Base-by-base conservation (phyloP, 2,888 invertebrate genomes). In the Drosophila parthenogenetica region DNA sequence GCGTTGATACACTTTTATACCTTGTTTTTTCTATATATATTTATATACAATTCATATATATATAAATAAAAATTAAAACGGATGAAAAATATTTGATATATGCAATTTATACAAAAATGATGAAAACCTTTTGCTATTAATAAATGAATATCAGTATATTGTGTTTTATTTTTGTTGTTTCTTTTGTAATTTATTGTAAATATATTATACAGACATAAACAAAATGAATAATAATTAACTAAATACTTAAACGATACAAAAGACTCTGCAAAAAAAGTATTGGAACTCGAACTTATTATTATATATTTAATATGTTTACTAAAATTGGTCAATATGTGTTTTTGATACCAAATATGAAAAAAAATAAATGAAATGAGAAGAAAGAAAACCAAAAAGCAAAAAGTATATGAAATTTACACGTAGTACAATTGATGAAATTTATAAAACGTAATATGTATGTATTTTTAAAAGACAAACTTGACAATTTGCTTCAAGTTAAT, bases 1-100 rank as follows among this genome's bases (percentile, higher is more conserved):
- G 74, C 84, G 83, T 87, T 87, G 69, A 79, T 61, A 75, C 76
- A 89, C 87, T 90, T 90, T 89, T 88, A 79, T 85, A 84, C 77
- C 79, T 88, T 88, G 83, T 87, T 82, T 85, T 73, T 73, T 77
- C 37, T 69, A 73, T 68, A 69, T 64, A 68, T 73, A 68, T 66
- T 60, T 60, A 53, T 40, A 59, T 48, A 53, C 35, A 74, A 29
- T 22, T 22, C 5, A 5, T 22, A 22, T 22, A 32, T 73, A 79
- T 69, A 70, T 70, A 48, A 74, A 79, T 68, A 67, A 61, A 73
- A 65, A 13, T 35, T 54, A 58, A 50, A 61, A 61, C 8, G 25
- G 29, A 29, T 29, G 43, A 53, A 57, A 64, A 71, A 79, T 83
- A 83, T 83, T 83, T 83, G 83, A 83, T 83, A 83, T 81, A 79